These are phyloP conservation scores for Zingel zingel DNA, from an alignment of 2,113 vertebrate genomes.

Conservation along the genomic window DNA sequence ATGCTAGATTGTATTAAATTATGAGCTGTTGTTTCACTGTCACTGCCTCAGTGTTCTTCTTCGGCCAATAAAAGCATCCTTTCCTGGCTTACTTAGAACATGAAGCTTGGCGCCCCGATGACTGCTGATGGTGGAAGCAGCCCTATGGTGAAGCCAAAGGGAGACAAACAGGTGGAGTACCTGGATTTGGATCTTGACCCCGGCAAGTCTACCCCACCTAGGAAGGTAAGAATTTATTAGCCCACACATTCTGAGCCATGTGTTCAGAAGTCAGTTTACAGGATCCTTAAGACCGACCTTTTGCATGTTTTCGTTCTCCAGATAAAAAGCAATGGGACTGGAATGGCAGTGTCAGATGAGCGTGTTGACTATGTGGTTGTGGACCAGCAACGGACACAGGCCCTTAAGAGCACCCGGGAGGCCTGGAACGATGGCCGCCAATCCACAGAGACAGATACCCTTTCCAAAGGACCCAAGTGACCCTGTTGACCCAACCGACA, in stretches of 20 bases:
- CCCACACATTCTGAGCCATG: background rate
- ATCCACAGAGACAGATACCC: conserved; percentile 93
- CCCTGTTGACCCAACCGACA: conserved; percentile 31
- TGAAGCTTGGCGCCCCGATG: conserved; percentile 79
- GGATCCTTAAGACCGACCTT: background rate
- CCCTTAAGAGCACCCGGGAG: conserved; percentile 95
- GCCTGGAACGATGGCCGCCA: conserved; percentile 98
- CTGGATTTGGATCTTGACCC: conserved; percentile 96
- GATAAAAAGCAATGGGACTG: conserved; percentile 94
- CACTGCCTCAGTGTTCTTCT: background rate
- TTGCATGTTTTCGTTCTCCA: conserved; percentile 47
- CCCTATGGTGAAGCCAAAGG: conserved; percentile 95
- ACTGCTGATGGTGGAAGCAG: conserved; percentile 93
- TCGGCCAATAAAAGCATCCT: conserved; percentile 11
- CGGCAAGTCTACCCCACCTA: conserved; percentile 94
- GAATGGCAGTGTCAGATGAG: conserved; percentile 92
- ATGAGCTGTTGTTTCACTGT: conserved; percentile 18
- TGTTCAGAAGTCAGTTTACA: background rate
- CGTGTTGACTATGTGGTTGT: conserved; percentile 99
- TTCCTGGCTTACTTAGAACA: conserved; percentile 72
- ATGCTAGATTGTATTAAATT: conserved; percentile 10
- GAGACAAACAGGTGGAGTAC: conserved; percentile 98
- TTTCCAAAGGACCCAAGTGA: conserved; percentile 93
- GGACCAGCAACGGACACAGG: conserved; percentile 96
- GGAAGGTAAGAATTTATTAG: conserved; percentile 86